Evolutionary conservation across 1,140 invertebrate genomes (phyloP), one percentile per base, ranked within the genome.

Genomic region (Centruroides vittatus): DNA sequence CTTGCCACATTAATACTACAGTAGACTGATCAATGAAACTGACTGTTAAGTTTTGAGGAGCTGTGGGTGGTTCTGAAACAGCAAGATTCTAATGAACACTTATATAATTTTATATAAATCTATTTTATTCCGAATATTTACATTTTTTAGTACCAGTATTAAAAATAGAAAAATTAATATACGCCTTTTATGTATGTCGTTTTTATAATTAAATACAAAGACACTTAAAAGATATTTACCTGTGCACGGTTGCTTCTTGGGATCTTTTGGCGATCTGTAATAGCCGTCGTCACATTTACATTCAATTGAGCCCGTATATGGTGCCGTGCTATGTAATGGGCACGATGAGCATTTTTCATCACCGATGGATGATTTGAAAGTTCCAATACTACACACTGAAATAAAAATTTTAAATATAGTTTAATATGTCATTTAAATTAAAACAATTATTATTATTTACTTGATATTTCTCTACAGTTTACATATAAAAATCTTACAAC

Each of bases 21-120:
- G 88, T 92, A 10, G 88, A 91, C 73, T 93, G 90, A 72, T 94
- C 91, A 55, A 92, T 82, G 75, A 90, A 89, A 66, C 85, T 85
- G 11, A 93, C 83, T 12, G 88, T 88, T 52, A 96, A 75, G 76
- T 95, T 94, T 69, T 85, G 84, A n/a, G 93, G 93, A 48, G 87
- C 84, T 35, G 86, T 85, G 54, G 93, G 93, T 61, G 92, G 90
- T 72, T 92, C 92, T 86, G 73, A 8, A 61, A 59, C 48, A 13
- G 52, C 57, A 13, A 7, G 55, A 6, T 4, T 61, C 1, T 36
- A 36, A 7, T 53, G 23, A 53, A 58, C n/a, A 46, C 51, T 36
- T 10, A 53, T 10, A 53, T 53, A 36, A 53, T 34, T 53, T 6
- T 53, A 53, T 53, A 53, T 53, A 51, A 51, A 51, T 12, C 49